Percentiles rank a stretch among this genome's conserved stretches.
phyloP scores from a whole-genome alignment of 2,113 vertebrate species.

The Progne subis region DNA sequence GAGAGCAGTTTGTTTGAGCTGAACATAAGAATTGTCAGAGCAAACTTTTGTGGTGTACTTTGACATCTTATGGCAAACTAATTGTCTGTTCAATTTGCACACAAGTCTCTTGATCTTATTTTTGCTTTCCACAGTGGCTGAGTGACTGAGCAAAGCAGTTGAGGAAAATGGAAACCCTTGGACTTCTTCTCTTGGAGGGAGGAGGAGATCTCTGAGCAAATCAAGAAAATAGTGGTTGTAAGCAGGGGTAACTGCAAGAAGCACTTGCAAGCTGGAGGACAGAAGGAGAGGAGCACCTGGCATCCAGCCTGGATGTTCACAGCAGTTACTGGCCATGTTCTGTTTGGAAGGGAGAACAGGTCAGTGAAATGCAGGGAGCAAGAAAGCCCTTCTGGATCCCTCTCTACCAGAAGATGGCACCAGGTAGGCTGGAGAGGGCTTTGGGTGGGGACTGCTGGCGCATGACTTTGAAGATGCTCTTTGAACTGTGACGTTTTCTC shows the following conservation, averaged over 20 bases:
- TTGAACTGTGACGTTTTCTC: background rate
- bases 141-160: background rate
- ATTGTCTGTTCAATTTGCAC: background rate
- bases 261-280: background rate
- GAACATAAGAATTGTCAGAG: background rate
- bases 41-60: background rate
- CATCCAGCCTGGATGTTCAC: background rate
- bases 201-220: background rate
- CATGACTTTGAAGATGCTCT: background rate
- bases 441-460: background rate
- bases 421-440: constrained; percentile 10
- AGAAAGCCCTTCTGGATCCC: background rate
- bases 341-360: background rate
- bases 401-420: background rate
- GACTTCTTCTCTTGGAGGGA: background rate
- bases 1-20: background rate
- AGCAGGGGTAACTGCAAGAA: background rate
- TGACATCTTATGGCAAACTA: background rate
- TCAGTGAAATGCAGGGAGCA: background rate
- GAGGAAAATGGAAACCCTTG: background rate
- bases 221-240: background rate
- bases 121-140: background rate
- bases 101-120: background rate
- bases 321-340: background rate
- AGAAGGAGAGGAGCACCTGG: background rate